A percentile compares a stretch with the other conserved stretches of the same genome.
Evolutionary conservation across 1,140 invertebrate species (phyloP).

Genomic region (Goniozus legneri): DNA sequence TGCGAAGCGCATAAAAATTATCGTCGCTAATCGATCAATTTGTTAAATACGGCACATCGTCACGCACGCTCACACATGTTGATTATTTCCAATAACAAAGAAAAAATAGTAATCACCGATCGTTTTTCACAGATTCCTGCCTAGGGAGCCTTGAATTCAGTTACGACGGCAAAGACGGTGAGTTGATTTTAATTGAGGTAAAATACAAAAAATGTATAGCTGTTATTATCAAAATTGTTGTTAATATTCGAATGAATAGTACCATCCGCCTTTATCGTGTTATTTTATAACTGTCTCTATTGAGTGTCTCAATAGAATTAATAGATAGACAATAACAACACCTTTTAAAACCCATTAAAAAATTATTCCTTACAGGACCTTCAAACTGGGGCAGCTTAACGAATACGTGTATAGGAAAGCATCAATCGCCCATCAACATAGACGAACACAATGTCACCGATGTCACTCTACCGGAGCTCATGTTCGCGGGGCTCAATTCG

Average conservation of each 20-base stretch:
- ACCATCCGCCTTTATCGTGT: not conserved
- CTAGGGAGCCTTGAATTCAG: slow-evolving; percentile 8
- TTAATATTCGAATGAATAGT: not conserved
- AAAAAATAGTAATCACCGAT: no score
- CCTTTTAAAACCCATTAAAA: no score
- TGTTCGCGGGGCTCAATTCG: slow-evolving; percentile 59
- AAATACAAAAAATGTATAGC: no score
- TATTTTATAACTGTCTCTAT: not conserved
- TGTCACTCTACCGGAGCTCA: slow-evolving; percentile 56
- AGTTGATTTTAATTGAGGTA: no score
- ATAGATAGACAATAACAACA: not conserved
- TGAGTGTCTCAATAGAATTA: not conserved
- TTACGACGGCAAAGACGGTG: slow-evolving; percentile 20
- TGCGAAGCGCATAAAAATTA: no score
- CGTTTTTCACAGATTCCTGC: slow-evolving; percentile 14
- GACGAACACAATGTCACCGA: slow-evolving; percentile 63
- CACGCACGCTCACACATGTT: no score
- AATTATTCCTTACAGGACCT: slow-evolving; percentile 60
- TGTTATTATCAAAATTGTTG: no score
- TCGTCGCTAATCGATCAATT: no score
- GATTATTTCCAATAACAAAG: no score
- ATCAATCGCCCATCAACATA: slow-evolving; percentile 82
- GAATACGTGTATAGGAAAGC: slow-evolving; percentile 68
- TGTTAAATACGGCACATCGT: no score
- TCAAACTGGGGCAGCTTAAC: slow-evolving; percentile 67